Evolutionary conservation across 2,797 vertebrate genomes (phyloP).

Genomic region (Arvicola amphibius): DNA sequence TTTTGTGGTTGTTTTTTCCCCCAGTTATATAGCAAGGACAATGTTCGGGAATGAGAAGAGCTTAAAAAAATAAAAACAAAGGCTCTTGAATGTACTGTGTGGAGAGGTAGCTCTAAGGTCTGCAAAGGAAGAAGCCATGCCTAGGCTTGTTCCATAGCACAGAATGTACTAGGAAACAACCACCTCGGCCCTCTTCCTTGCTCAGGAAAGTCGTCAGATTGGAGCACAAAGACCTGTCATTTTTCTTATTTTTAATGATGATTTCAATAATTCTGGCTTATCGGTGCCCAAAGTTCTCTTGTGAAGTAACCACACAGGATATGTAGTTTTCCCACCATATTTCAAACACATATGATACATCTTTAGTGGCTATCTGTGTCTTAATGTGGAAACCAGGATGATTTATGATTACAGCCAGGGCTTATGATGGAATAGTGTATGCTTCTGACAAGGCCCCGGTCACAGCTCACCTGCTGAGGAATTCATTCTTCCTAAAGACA

Average conservation of each 20-base stretch:
- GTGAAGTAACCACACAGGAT: not conserved
- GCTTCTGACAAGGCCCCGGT: not conserved
- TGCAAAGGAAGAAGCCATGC: not conserved
- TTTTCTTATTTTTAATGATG: not conserved
- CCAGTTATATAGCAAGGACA: conserved; percentile 5
- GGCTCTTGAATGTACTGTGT: not conserved
- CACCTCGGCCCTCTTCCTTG: not conserved
- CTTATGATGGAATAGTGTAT: not conserved
- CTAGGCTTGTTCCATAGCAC: not conserved
- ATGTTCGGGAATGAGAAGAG: not conserved
- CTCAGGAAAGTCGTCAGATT: not conserved
- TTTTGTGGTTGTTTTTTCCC: conserved; percentile 25
- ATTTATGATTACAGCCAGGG: not conserved
- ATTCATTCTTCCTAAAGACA: conserved; percentile 80
- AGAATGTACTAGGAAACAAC: not conserved
- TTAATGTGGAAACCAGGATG: conserved; percentile 13
- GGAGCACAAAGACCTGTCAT: not conserved
- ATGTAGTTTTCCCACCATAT: not conserved
- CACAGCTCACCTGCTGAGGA: conserved; percentile 76
- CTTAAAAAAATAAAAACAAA: not conserved
- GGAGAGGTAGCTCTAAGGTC: not conserved
- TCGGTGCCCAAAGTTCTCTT: not conserved
- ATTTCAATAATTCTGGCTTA: conserved; percentile 8
- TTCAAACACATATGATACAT: not conserved
- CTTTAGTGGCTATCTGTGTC: not conserved